Conservation (phyloP, 2,113 vertebrate species). For the Pongo abelii region DNA sequence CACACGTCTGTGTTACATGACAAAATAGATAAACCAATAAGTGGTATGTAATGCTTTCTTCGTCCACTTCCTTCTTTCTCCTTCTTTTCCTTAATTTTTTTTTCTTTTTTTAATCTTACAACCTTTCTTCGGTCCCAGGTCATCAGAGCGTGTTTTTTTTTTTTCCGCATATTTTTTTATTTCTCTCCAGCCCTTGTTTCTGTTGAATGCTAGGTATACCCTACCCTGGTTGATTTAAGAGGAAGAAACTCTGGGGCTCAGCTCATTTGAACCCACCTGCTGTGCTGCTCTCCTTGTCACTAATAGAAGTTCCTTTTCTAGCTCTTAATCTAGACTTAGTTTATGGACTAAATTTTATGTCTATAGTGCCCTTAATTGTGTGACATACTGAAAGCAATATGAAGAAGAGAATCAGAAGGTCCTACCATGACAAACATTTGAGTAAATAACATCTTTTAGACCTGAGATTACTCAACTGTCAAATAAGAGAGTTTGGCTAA, state of each 20-base stretch:
- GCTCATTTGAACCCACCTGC: background rate
- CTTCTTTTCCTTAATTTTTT: background rate
- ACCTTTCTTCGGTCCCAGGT: background rate
- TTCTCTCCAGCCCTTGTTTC: background rate
- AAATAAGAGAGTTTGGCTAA: no score
- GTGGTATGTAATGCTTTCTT: background rate
- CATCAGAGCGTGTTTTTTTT: background rate
- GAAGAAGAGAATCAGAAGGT: background rate
- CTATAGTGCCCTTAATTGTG: background rate
- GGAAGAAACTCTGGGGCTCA: background rate
- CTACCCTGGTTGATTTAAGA: background rate
- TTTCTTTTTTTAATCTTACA: background rate
- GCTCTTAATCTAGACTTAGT: background rate
- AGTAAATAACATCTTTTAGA: background rate
- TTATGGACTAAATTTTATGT: no score
- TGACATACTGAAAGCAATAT: background rate
- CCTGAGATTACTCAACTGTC: no score
- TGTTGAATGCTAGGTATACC: accelerated
- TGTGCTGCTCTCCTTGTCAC: background rate
- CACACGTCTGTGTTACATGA: no score
- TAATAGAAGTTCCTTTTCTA: background rate
- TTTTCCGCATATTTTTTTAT: background rate
- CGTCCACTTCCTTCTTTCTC: background rate
- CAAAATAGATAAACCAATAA: background rate
- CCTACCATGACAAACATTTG: background rate